Base-by-base conservation (phyloP, 2,797 vertebrate genomes). In the Malacoraja senta region DNA sequence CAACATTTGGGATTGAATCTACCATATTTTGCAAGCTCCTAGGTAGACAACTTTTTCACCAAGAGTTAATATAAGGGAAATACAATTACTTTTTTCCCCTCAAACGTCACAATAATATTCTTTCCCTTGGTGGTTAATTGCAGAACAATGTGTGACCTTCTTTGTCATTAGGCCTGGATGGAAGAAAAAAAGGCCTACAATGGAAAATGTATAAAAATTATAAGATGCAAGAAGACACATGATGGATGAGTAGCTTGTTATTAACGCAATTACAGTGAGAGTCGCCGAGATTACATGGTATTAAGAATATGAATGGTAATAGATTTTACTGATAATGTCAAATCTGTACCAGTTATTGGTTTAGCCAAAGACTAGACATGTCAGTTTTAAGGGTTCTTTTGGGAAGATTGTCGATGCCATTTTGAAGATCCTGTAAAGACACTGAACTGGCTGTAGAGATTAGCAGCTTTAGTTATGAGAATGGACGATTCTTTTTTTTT, bases 71-170 rank as follows among this genome's bases (percentile, higher is more conserved):
- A 74, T 71, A 92, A 92, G 90, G 90, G 71, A 12, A 53, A 58
- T 76, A 92, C 72, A 76, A 74, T 72, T 13, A 92, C 29, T n/a
- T 44, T 72, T 13, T 26, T 24, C 38, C 29, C n/a, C 71, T 53
- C 44, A 44, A 7, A 38, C n/a, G 32, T 76, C 71, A 74, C 68
- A 24, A 90, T 65, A 44, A 32, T 65, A 74, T 91, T 35, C 65
- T 10, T 91, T 35, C 90, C 53, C 58, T n/a, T 86, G 83, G n/a
- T 68, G 63, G 58, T 74, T 92, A n/a, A 29, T 44, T 76, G 71
- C 71, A 92, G 38, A 74, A 38, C 90, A 92, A 92, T n/a, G 2
- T 74, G 90, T 76, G 90, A 92, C 90, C 38, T 76, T 76, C 68
- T 76, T 26, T 76, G 90, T 76, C 71, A 68, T 63, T 19, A 35